These are phyloP conservation scores for Diploptera punctata DNA, from an alignment of 2,888 invertebrate species.

Conservation along the genomic window DNA sequence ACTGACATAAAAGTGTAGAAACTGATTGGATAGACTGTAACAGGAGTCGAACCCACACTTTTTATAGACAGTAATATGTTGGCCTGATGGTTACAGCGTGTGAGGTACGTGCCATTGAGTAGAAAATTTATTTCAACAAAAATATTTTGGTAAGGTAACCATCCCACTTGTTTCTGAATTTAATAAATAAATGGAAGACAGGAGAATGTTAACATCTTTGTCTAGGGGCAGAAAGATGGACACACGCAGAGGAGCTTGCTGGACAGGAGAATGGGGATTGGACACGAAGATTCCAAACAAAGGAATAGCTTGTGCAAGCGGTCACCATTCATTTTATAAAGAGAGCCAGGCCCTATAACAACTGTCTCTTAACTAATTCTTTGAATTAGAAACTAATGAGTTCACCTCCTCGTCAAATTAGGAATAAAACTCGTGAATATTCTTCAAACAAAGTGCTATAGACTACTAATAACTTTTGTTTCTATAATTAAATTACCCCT, in stretches of 20 bases:
- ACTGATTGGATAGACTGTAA: too few relatives aligned
- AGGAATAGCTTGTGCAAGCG: conserved; percentile 10
- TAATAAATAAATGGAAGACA: conserved; percentile 4
- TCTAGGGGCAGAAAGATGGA: conserved; percentile 20
- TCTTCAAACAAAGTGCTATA: too few relatives aligned
- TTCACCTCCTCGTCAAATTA: too few relatives aligned
- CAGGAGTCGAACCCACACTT: neutral
- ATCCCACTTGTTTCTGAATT: too few relatives aligned
- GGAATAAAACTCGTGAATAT: too few relatives aligned
- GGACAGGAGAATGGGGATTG: conserved; percentile 24
- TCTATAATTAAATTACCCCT: too few relatives aligned
- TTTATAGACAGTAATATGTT: neutral
- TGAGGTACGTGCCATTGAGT: neutral
- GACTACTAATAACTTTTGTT: too few relatives aligned
- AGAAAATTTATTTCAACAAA: neutral
- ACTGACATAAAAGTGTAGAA: too few relatives aligned
- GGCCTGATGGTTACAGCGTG: neutral
- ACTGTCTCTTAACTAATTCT: conserved; percentile 1
- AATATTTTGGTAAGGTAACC: too few relatives aligned
- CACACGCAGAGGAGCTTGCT: neutral
- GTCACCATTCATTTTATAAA: neutral
- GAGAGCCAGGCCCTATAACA: neutral
- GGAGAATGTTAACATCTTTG: conserved; percentile 11
- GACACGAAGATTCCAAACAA: conserved; percentile 1
- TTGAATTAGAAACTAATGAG: too few relatives aligned